Percentiles rank a stretch among this genome's conserved stretches.
These are phyloP conservation scores for Gallirallus australis DNA, from an alignment of 2,797 vertebrate genomes.

Conservation along the genomic window DNA sequence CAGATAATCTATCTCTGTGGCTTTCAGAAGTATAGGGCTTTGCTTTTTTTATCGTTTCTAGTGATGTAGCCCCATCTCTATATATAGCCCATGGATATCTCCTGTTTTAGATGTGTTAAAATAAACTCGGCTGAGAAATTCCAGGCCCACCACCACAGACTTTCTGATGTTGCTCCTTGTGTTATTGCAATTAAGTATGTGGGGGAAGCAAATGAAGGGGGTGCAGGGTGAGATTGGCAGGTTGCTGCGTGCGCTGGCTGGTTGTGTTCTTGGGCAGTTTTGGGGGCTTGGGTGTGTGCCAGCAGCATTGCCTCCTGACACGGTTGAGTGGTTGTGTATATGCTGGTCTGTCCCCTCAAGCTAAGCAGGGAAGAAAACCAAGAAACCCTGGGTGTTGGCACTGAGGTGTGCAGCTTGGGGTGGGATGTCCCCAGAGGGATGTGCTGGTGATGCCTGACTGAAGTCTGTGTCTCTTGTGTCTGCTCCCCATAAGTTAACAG, in stretches of 20 bases:
- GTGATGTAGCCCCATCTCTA: slow-evolving; percentile 12
- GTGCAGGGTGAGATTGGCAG: background rate
- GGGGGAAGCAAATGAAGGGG: background rate
- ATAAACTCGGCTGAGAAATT: background rate
- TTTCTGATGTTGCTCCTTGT: background rate
- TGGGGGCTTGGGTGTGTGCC: background rate
- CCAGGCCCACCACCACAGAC: background rate
- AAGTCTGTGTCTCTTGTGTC: background rate
- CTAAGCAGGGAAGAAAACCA: background rate
- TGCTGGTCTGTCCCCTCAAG: background rate
- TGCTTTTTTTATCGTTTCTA: slow-evolving; percentile 21
- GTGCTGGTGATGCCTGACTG: background rate
- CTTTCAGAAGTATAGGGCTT: slow-evolving; percentile 69
- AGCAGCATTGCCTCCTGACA: background rate
- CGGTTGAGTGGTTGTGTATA: background rate
- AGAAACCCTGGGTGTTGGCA: background rate
- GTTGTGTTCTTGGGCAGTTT: background rate
- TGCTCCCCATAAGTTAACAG: background rate
- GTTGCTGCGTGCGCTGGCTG: background rate
- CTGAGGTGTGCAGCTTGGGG: background rate
- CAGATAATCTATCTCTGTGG: slow-evolving; percentile 72
- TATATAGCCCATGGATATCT: slow-evolving; percentile 46
- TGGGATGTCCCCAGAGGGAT: background rate
- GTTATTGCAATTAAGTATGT: background rate
- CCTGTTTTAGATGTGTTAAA: slow-evolving; percentile 13